phyloP scores from a whole-genome alignment of 2,888 invertebrate genomes.

The Tenthredo mesomela region DNA sequence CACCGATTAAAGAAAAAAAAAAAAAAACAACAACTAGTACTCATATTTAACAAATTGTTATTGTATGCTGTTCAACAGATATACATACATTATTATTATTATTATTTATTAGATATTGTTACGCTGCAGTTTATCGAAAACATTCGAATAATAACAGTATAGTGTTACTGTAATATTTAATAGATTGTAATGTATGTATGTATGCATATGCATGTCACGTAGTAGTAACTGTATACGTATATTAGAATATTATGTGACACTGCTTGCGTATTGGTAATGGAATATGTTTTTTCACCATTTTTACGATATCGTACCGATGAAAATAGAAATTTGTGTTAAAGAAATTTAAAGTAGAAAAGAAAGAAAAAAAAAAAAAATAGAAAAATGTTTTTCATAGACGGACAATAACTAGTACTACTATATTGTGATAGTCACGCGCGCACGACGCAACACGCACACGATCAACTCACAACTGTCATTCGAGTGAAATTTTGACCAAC shows the following conservation, averaged over 20 bases:
- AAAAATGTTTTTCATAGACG: neutral
- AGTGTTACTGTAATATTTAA: neutral
- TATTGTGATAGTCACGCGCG: neutral
- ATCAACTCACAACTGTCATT: slow-evolving; percentile 3
- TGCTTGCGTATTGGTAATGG: neutral
- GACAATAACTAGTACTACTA: neutral
- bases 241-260: too few relatives aligned
- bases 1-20: neutral
- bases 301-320: neutral
- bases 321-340: too few relatives aligned
- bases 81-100: neutral
- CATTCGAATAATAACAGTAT: neutral
- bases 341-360: neutral
- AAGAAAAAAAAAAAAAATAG: neutral
- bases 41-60: neutral
- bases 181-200: neutral
- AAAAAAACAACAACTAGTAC: too few relatives aligned
- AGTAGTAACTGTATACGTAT: too few relatives aligned
- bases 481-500: neutral
- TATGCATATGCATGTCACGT: neutral
- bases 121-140: neutral
- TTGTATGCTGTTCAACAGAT: too few relatives aligned
- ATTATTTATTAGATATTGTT: neutral
- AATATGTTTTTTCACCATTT: neutral
- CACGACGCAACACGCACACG: neutral